Evolutionary conservation across 1,140 invertebrate genomes (phyloP), one percentile per base, ranked within the genome.

Genomic region (Drosophila pectinifera): DNA sequence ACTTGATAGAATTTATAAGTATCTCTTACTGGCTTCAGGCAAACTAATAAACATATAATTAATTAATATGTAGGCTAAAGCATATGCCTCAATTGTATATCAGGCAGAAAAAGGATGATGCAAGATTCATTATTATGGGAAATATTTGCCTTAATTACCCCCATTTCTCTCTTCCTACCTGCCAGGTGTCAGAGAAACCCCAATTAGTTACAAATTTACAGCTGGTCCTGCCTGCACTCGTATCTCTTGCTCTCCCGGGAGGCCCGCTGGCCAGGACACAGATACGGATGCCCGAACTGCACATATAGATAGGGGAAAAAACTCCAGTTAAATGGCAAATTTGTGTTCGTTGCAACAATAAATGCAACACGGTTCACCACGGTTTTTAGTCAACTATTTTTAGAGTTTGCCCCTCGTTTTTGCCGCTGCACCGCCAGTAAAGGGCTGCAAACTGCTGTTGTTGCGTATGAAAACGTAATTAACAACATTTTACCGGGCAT

Each of bases 401-500:
- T 70, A 55, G 55, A 13, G 63, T 78, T 82, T 82, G 72, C 63
- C 69, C 57, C 80, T 79, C 76, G 76, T 79, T 82, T 84, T 79
- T 10, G 8, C 28, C 49, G 49, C 49, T 36, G 63, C 78, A 88
- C 57, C 42, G 46, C 83, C 83, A 77, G n/a, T n/a, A n/a, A 57
- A 75, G 64, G 45, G 54, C 67, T 49, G 73, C 26, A 73, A 70
- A 68, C 59, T 61, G 67, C 53, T 53, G 63, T 58, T 78, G 80
- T 56, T 85, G 72, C 85, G 74, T 76, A 86, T 88, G 79, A 88
- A 86, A 86, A 79, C 58, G 83, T 88, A 88, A 88, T 88, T 88
- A 88, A 89, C 83, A 88, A 84, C 80, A 89, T 88, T 89, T 86
- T 82, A 42, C 83, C 64, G 63, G 55, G 65, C 31, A 53, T 51